Evolutionary conservation across 2,888 invertebrate species (phyloP), one percentile per base, ranked within the genome.

Genomic region (Amblyjoppa fuscipennis): DNA sequence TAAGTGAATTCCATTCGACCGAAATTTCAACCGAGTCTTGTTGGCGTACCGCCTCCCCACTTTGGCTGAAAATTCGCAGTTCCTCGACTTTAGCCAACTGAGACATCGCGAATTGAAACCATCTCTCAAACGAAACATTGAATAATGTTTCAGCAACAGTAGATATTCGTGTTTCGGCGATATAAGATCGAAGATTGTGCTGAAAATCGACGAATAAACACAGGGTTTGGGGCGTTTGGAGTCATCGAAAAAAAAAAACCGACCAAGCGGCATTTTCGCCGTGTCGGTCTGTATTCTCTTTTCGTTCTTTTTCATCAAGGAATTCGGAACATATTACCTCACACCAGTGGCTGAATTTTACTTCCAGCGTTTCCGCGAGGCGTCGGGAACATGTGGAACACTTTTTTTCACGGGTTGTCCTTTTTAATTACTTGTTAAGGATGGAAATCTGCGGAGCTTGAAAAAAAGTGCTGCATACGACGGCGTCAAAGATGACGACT

Each of bases 101-200:
- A 16, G 31, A 45, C 51, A 3, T 25, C 69, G 61, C 77, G 69
- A 69, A 69, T 78, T 38, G 13, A 31, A 31, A 13, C n/a, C n/a
- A 53, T 41, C 41, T 56, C 25, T 25, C 28, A 28, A n/a, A 20
- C 31, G 1, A 20, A 34, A 34, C 16, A 61, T 61, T 5, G 4
- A 16, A 28, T 61, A 13, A 31, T 4, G 7, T 25, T 6, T 16
- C 13, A 16, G 3, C 28, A 31, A 13, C 4, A 11, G 9, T 5
- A 6, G 11, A 34, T 31, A 5, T 34, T 16, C 16, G 13, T 61
- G 3, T 13, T 3, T 11, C 61, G 11, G 13, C 28, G 1, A 13
- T n/a, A 16, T 5, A 61, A 61, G 11, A 31, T 61, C 28, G 61
- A 61, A 25, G 6, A 28, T 2, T 11, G 25, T 11, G 61, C 61